Conservation (phyloP, 2,113 vertebrate genomes). For the Phaetusa simplex region DNA sequence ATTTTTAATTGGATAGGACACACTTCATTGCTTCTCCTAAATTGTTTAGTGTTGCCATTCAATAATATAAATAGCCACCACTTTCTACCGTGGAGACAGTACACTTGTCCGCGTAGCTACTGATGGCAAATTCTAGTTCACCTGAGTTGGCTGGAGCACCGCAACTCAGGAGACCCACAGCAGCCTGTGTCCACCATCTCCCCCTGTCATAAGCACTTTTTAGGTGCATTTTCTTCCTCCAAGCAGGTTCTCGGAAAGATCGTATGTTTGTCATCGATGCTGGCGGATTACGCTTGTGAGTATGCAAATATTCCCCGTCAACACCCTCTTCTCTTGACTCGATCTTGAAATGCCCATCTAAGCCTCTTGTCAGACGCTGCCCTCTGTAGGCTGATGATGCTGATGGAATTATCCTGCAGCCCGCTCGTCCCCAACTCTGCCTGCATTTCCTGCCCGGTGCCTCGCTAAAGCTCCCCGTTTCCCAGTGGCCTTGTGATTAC, state of each 20-base stretch:
- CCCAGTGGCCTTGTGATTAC: neutral
- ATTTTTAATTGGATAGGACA: constrained; percentile 48
- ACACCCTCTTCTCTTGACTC: neutral
- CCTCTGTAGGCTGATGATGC: neutral
- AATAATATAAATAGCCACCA: constrained; percentile 45
- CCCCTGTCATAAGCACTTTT: neutral
- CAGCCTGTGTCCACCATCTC: neutral
- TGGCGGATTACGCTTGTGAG: neutral
- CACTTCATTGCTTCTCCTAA: constrained; percentile 40
- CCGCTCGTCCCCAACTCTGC: neutral
- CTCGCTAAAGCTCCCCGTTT: neutral
- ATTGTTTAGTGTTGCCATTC: constrained; percentile 46
- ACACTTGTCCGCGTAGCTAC: neutral
- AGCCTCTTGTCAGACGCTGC: constrained; percentile 7
- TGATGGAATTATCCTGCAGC: neutral
- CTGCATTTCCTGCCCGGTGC: neutral
- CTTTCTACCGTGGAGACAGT: neutral
- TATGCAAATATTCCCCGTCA: neutral
- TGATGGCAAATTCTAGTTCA: neutral
- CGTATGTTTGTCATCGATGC: neutral
- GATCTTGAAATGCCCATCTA: neutral
- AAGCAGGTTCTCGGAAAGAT: neutral
- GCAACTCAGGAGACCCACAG: neutral
- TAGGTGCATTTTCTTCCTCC: neutral
- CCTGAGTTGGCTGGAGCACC: neutral